Base-by-base conservation (phyloP, 2,797 vertebrate genomes). In the Myioborus miniatus region DNA sequence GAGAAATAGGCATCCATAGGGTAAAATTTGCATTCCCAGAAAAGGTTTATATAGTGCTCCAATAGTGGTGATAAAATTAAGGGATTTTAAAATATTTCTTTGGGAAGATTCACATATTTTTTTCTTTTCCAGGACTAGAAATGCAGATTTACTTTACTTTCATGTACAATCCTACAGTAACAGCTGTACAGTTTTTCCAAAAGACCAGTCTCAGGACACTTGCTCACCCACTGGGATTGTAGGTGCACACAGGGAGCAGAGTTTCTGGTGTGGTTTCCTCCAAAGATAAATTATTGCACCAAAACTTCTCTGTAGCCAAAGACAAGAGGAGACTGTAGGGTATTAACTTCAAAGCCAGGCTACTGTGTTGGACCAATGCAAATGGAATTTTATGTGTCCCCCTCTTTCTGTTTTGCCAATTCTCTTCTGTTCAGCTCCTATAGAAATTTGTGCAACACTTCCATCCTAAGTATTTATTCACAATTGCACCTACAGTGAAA, bases 101-200 rank as follows among this genome's bases (percentile, higher is more conserved):
- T 59, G 23, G 15, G 12, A 41, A 77, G 24, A 37, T 39, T 26
- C 41, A 58, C 7, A 0, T 83, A 0, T 26, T 27, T 65, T 80
- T 83, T 69, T 17, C 21, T 72, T 84, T 63, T 19, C 12, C 26
- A 55, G 32, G 58, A 12, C 18, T 62, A 47, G 10, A 41, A 52
- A 34, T 55, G 8, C 18, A 47, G 15, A 29, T 59, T n/a, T 39
- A 50, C 32, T 53, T 62, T 34, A 6, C 41, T 64, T 87, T 65
- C 4, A 37, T 4, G 0, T 1, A 0, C 18, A 6, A 11, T 90
- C 17, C 43, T 46, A 6, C 15, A 19, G 11, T 22, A 29, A 5
- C 0, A 2, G 55, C 32, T 84, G 49, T 36, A 7, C 19, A 11
- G 6, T 49, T 94, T 90, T 68, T 46, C 49, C 34, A 34, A 24